Percentiles rank a stretch among this genome's conserved stretches.
phyloP scores from a whole-genome alignment of 1,140 invertebrate species.

The Globodera ellingtonae region DNA sequence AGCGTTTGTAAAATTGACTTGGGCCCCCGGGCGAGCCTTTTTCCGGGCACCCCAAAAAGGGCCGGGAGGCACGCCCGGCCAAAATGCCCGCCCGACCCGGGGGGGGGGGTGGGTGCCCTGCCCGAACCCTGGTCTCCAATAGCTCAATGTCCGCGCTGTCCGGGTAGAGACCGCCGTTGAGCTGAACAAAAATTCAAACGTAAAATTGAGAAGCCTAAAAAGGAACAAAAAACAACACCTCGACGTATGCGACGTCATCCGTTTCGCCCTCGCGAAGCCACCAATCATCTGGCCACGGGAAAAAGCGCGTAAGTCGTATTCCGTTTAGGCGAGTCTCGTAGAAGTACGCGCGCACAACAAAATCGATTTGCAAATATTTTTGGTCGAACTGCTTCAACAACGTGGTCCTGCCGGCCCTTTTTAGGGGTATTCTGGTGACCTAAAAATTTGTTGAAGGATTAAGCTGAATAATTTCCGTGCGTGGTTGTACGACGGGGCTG shows the following conservation, averaged over 20 bases:
- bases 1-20: too few species aligned
- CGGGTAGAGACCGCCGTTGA: not conserved
- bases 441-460: too few species aligned
- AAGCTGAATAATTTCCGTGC: too few species aligned
- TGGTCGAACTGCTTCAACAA: not conserved
- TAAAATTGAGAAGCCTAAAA: not conserved
- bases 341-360: not conserved
- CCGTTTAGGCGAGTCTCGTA: not conserved
- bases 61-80: too few species aligned
- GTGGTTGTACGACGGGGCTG: too few species aligned
- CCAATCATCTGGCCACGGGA: not conserved
- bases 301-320: not conserved
- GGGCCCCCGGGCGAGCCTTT: too few species aligned
- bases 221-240: not conserved
- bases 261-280: not conserved
- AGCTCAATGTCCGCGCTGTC: not conserved
- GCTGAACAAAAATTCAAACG: not conserved
- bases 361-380: not conserved
- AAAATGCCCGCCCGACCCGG: too few species aligned
- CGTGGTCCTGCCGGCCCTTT: not conserved
- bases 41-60: too few species aligned
- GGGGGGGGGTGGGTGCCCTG: too few species aligned
- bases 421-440: too few species aligned
- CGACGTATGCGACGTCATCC: not conserved
- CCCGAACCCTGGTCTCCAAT: not conserved